Base-by-base conservation (phyloP, 2,113 vertebrate species). In the Passer domesticus region DNA sequence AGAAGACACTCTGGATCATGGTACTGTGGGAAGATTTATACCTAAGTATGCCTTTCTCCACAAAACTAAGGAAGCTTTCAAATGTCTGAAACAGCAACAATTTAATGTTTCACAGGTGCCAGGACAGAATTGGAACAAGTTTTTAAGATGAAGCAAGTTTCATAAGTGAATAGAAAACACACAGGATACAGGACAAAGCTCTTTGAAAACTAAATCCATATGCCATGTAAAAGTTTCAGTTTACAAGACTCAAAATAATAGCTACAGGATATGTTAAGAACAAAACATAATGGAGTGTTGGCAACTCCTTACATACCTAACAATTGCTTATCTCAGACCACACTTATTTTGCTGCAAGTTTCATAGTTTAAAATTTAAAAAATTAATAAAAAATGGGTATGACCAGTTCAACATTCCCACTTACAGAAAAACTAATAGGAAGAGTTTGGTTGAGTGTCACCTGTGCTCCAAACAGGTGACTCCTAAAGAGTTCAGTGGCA, bases 91-190 rank as follows among this genome's bases (percentile, higher is more conserved):
- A 96, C 60, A 60, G 72, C 79, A 97, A 95, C 52, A 82, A 87
- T 96, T 96, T 97, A 96, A 96, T 96, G 80, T 96, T 96, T 96
- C 73, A 53, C 83, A 93, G 66, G 66, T 66, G 69, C 30, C 90
- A 97, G 75, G 97, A 96, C 95, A 96, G 80, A 96, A 94, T 49
- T 53, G 89, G 83, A 96, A 92, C 93, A 84, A 82, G 85, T 92
- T 97, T 91, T 94, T 81, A 94, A 95, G 87, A 90, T 53, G 14
- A 94, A 94, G 92, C 90, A 87, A 95, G 81, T 92, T 95, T 87
- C 37, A 5, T 87, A 95, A 83, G 49, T 53, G 78, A 94, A 91
- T 46, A 82, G 87, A 97, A 94, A 91, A 98, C 96, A 97, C 19
- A 94, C 79, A 96, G 92, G 74, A 72, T 83, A 87, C 22, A 96